Evolutionary conservation across 2,113 vertebrate genomes (phyloP), one percentile per base, ranked within the genome.

Genomic region (Nymphicus hollandicus): DNA sequence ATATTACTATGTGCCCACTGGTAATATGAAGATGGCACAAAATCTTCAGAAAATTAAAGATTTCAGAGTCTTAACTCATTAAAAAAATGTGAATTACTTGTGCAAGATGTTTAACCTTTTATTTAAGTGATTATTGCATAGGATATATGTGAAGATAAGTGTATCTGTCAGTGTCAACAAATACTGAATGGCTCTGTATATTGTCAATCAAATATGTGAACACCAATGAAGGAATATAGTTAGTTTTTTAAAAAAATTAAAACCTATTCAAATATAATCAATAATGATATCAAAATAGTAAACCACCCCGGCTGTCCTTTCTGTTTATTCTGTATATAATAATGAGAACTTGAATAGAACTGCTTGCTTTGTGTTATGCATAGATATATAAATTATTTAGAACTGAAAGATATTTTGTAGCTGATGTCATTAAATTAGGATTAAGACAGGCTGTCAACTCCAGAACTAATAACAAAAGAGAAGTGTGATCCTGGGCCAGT

Each of bases 21-120:
- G 47, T 77, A 81, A 53, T 44, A 22, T 89, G 83, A 78, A 74
- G 19, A 65, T 70, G 72, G 63, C 46, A 63, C 73, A 80, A 81
- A 83, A 85, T 87, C 85, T 72, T 25, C 65, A 70, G 69, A 78
- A 96, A 90, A 88, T 49, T 47, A 55, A 88, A 96, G 70, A 76
- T 73, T 89, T 73, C 76, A 37, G 82, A 71, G 60, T 63, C 53
- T 60, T 31, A 24, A 39, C 46, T 72, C 13, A 66, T 64, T 20
- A 44, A 17, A 65, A 64, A 71, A 77, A 56, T 46, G 16, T 55
- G 37, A 73, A 60, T 68, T 74, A 44, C 46, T 81, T 88, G 22
- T 47, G 25, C 81, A 87, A 81, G 50, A 5, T 13, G 17, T 61
- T 88, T 81, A 72, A 52, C 18, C 20, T 61, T 43, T 13, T 20